Evolutionary conservation across 2,888 invertebrate species (phyloP).

Genomic region (Parnassius orleans): DNA sequence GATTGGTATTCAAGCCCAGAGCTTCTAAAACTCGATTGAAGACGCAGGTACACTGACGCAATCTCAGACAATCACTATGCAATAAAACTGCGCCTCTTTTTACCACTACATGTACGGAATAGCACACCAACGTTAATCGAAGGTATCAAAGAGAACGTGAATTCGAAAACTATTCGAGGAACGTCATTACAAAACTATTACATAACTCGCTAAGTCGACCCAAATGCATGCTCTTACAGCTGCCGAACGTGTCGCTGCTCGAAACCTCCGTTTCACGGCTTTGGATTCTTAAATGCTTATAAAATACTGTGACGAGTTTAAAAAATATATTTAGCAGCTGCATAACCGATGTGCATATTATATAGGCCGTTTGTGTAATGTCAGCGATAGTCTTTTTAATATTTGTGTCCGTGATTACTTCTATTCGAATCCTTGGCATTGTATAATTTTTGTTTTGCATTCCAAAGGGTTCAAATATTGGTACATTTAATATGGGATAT

Average conservation of each 20-base stretch:
- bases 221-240: constrained; percentile 21
- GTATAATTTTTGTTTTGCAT: too few species aligned
- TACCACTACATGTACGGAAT: constrained; percentile 14
- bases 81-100: constrained; percentile 11
- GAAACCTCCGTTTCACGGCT: constrained; percentile 19
- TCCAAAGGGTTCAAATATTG: too few species aligned
- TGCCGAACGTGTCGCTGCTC: constrained; percentile 3
- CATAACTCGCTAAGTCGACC: constrained; percentile 24
- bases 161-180: constrained; percentile 22
- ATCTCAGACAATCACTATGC: not conserved
- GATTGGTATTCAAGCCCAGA: too few species aligned
- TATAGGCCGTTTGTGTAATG: too few species aligned
- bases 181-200: constrained; percentile 26
- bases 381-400: too few species aligned
- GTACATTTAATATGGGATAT: too few species aligned
- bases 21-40: too few species aligned
- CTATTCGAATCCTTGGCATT: too few species aligned
- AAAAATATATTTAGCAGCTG: constrained; percentile 14
- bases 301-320: constrained; percentile 7
- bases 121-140: constrained; percentile 16
- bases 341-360: not conserved
- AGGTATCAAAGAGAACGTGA: constrained; percentile 24
- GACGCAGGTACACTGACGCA: too few species aligned
- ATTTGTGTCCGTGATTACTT: too few species aligned
- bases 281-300: constrained; percentile 18